Percentiles rank a stretch among this genome's conserved stretches.
phyloP scores from a whole-genome alignment of 2,113 vertebrate genomes.

The Rattus rattus region DNA sequence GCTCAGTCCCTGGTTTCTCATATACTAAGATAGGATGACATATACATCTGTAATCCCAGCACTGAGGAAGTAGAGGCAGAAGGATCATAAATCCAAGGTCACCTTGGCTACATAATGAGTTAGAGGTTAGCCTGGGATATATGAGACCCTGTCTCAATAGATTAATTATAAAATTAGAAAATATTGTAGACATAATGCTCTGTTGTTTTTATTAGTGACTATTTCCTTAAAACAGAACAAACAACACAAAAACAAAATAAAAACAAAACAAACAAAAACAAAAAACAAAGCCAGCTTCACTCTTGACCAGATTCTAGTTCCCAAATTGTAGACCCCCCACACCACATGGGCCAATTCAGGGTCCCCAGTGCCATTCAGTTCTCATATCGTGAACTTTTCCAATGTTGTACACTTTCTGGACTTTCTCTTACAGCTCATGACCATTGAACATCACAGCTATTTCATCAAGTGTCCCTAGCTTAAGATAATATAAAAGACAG shows the following conservation, averaged over 20 bases:
- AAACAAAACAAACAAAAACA: no score
- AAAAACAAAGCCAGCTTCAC: neutral
- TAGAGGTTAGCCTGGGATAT: neutral
- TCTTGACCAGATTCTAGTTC: neutral
- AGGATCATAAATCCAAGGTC: neutral
- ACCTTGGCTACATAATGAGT: neutral
- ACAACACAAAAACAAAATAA: no score
- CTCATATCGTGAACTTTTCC: neutral
- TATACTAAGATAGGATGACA: neutral
- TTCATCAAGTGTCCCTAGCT: neutral
- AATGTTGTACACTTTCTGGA: neutral
- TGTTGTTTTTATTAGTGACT: neutral
- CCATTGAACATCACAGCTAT: slow-evolving; percentile 18
- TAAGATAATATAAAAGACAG: neutral
- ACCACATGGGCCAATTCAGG: neutral
- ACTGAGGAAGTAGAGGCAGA: neutral
- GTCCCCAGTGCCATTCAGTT: neutral
- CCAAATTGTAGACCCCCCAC: neutral
- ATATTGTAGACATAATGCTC: neutral
- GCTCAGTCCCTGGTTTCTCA: no score
- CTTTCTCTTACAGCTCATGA: neutral
- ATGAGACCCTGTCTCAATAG: neutral
- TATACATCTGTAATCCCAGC: neutral
- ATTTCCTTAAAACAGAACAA: neutral
- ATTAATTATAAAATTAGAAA: neutral